Evolutionary conservation across 2,888 invertebrate genomes (phyloP).

Genomic region (Lasioglossum villosulum): DNA sequence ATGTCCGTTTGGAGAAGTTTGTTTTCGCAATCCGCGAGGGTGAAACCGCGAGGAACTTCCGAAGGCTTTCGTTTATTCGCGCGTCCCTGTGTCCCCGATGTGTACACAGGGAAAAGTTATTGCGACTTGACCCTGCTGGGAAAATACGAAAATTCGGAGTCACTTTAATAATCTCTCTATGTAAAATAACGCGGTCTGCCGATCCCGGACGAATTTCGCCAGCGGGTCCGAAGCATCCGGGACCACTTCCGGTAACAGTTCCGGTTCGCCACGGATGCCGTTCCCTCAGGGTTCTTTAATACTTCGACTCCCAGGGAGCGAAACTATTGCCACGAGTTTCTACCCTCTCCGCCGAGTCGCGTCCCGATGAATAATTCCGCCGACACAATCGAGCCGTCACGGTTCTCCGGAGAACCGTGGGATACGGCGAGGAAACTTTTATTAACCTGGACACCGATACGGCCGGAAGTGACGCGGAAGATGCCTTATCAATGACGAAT

Average conservation of each 20-base stretch:
- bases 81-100: background rate
- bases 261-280: background rate
- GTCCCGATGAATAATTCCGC: background rate
- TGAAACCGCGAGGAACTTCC: background rate
- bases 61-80: background rate
- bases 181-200: conserved; percentile 8
- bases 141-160: conserved; percentile 30
- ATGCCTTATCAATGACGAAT: background rate
- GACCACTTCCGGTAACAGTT: conserved; percentile 13
- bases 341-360: background rate
- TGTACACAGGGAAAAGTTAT: background rate
- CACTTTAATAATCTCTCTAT: conserved; percentile 22
- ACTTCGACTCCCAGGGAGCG: conserved; percentile 1
- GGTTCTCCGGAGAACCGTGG: background rate
- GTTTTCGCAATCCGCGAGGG: background rate
- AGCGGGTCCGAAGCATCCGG: background rate
- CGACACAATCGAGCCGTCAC: background rate
- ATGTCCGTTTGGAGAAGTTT: background rate
- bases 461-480: background rate
- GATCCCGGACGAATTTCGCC: conserved; percentile 18
- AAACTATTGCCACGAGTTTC: background rate
- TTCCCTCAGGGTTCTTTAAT: conserved; percentile 18
- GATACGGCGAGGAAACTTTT: background rate
- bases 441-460: background rate
- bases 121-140: background rate